Evolutionary conservation across 1,140 invertebrate species (phyloP).

Genomic region (Drosophila mojavensis): DNA sequence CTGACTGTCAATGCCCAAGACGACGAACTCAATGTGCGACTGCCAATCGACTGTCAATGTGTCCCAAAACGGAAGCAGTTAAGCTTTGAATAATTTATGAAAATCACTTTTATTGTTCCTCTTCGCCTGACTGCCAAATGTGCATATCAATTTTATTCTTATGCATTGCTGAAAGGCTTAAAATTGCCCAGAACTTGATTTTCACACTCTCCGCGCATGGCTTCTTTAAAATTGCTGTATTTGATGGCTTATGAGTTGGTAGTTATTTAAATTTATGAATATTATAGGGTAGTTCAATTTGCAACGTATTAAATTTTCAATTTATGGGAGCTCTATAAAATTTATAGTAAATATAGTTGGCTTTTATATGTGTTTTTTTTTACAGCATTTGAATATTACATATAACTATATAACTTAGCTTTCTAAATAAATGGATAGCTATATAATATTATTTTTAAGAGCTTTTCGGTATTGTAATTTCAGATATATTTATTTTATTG

Average conservation of each 20-base stretch:
- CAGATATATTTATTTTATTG: no score
- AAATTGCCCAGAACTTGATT: constrained; percentile 37
- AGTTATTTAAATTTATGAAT: background rate
- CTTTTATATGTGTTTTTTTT: no score
- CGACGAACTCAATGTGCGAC: constrained; percentile 24
- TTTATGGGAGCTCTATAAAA: background rate
- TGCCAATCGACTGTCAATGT: constrained; percentile 24
- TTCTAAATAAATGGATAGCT: no score
- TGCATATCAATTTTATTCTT: constrained; percentile 64
- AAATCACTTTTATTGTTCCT: constrained; percentile 49
- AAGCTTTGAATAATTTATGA: constrained; percentile 81
- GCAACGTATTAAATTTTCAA: background rate
- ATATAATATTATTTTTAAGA: no score
- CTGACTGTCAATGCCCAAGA: constrained; percentile 23
- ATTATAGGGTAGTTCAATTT: background rate
- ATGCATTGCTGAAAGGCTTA: constrained; percentile 9
- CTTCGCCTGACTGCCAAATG: constrained; percentile 49
- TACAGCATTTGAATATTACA: no score
- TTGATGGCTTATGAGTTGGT: background rate
- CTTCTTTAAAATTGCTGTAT: background rate
- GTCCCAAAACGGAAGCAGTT: constrained; percentile 76
- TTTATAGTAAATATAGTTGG: no score
- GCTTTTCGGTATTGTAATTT: no score
- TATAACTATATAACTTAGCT: no score
- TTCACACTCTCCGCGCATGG: constrained; percentile 33